Evolutionary conservation across 2,888 invertebrate species (phyloP), one percentile per base, ranked within the genome.

Genomic region (Cataglyphis cursor): DNA sequence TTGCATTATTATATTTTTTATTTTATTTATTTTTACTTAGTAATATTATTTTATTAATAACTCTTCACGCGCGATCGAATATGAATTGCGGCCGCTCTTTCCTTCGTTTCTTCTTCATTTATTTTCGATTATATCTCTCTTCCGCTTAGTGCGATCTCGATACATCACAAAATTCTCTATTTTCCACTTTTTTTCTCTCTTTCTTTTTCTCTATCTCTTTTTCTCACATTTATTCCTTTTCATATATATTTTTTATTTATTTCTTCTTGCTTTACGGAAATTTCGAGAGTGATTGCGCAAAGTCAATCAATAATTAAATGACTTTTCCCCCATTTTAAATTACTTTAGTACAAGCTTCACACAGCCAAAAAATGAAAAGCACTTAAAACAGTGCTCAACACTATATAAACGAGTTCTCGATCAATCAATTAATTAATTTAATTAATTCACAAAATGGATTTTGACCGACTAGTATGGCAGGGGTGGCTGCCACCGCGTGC

Each of bases 371-470:
- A 96, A 95, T 93, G 92, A 96, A 95, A 96, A 96, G 96, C 96
- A 96, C 96, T 96, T 96, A 96, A 96, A 96, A 96, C 96, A 96
- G 96, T 96, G 96, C 96, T 95, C 95, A 95, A 95, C 95, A 95
- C 95, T 95, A 95, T 95, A 95, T 95, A 95, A 94, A 95, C 93
- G 95, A 95, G 95, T 95, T 94, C 94, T 95, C 94, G 94, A 95
- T 95, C 95, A 95, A 95, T 92, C 90, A 90, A 92, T 91, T 91
- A 92, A 92, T 91, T 89, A 83, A 87, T 87, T 90, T 84, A 91
- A 90, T 90, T 89, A 90, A 92, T 90, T 88, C 90, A 92, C 92
- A 87, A 93, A 93, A 93, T 89, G 89, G 89, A 93, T 92, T 87
- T 88, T 88, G 92, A 92, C 88, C 90, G 90, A 89, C 92, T 92